Evolutionary conservation across 2,888 invertebrate genomes (phyloP).

Genomic region (Hirtodrosophila cameraria): DNA sequence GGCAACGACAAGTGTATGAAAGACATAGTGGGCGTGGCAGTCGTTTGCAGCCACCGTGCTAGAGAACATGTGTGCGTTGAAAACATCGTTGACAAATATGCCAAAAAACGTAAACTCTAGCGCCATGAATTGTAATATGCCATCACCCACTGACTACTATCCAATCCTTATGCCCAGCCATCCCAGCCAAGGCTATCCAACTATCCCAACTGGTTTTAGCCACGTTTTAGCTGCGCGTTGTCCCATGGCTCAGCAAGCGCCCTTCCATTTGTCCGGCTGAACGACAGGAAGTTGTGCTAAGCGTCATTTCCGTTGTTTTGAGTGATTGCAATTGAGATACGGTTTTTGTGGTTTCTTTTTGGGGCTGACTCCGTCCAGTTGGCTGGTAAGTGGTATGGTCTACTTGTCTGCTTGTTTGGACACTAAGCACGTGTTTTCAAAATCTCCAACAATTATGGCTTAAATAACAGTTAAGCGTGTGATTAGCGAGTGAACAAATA

Average conservation of each 20-base stretch:
- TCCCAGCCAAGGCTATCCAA: background rate
- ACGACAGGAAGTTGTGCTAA: slow-evolving; percentile 80
- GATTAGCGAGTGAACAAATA: background rate
- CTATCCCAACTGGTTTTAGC: slow-evolving; percentile 26
- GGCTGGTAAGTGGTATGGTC: slow-evolving; percentile 25
- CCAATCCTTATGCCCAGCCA: background rate
- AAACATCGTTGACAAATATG: slow-evolving; percentile 76
- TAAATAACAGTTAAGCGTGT: slow-evolving; percentile 36
- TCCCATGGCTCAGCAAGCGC: slow-evolving; percentile 53
- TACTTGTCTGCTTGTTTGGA: slow-evolving; percentile 2
- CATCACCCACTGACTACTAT: slow-evolving; percentile 3
- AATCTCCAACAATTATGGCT: slow-evolving; percentile 22
- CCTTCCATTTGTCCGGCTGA: slow-evolving; percentile 54
- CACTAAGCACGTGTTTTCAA: slow-evolving; percentile 27
- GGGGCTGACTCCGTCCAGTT: background rate
- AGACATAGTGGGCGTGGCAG: slow-evolving; percentile 51
- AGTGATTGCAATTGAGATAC: slow-evolving; percentile 81
- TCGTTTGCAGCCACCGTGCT: slow-evolving; percentile 6
- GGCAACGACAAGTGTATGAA: slow-evolving; percentile 27
- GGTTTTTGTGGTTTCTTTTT: slow-evolving; percentile 71
- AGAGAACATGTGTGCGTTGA: slow-evolving; percentile 50
- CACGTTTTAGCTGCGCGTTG: slow-evolving; percentile 64
- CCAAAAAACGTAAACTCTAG: slow-evolving; percentile 54
- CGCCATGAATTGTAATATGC: slow-evolving; percentile 58
- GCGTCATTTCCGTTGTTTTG: slow-evolving; percentile 81